Conservation (phyloP, 1,140 invertebrate species). For the Eciton burchellii region DNA sequence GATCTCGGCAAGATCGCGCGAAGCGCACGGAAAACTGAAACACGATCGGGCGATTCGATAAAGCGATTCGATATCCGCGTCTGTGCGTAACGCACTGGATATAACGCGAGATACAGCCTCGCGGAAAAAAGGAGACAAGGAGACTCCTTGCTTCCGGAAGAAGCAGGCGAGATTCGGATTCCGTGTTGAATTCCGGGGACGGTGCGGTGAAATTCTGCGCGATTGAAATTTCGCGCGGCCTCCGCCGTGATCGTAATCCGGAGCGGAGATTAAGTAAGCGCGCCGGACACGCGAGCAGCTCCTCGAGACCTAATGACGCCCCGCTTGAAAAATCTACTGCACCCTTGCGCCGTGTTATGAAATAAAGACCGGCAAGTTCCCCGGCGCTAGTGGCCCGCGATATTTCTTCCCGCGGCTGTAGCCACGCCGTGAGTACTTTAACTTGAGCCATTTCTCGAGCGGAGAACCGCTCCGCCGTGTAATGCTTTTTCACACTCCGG, state of each 20-base stretch:
- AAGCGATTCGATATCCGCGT: conserved; percentile 10
- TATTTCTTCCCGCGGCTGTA: conserved; percentile 45
- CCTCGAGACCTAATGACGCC: conserved; percentile 3
- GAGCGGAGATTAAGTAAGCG: not conserved
- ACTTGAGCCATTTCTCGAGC: conserved; percentile 54
- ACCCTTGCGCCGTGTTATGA: conserved; percentile 33
- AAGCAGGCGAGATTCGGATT: too few species aligned
- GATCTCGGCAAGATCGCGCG: conserved; percentile 33
- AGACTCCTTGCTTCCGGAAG: not conserved
- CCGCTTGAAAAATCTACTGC: conserved; percentile 34
- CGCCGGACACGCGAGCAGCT: not conserved
- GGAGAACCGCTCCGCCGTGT: conserved; percentile 39
- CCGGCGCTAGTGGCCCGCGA: conserved; percentile 28
- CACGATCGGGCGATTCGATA: conserved; percentile 37
- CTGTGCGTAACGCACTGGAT: conserved; percentile 12
- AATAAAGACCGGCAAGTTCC: conserved; percentile 39
- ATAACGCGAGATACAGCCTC: not conserved
- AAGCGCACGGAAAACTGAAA: conserved; percentile 43
- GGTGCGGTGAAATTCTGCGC: not conserved
- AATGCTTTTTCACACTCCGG: conserved; percentile 45
- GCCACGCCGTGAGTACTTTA: conserved; percentile 45
- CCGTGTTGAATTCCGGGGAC: not conserved
- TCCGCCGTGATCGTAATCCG: not conserved
- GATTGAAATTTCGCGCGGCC: not conserved
- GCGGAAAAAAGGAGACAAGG: not conserved